These are phyloP conservation scores for Enteromius thamalakanensis DNA, from an alignment of 2,797 vertebrate species.

Conservation along the genomic window DNA sequence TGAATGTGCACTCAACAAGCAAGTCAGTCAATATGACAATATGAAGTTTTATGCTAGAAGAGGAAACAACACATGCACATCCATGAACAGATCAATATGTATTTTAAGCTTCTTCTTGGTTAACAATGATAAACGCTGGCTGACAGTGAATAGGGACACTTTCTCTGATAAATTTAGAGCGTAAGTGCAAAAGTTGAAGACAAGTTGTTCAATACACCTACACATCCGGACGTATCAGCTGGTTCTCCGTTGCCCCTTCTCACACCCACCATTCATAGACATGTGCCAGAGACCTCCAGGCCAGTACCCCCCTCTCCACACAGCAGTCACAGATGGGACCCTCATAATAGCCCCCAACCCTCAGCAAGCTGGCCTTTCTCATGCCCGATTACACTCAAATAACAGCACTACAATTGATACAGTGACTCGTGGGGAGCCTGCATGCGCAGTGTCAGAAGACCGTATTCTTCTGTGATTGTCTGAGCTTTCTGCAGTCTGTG, in stretches of 20 bases:
- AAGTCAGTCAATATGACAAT: slow-evolving; percentile 72
- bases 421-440: slow-evolving; percentile 89
- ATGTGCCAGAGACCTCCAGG: slow-evolving; percentile 58
- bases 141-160: background rate
- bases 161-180: background rate
- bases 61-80: background rate
- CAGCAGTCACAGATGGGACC: slow-evolving; percentile 92
- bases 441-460: slow-evolving; percentile 75
- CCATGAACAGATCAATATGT: background rate
- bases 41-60: slow-evolving; percentile 44
- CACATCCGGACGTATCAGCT: slow-evolving; percentile 71
- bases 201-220: slow-evolving; percentile 70
- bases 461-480: slow-evolving; percentile 78
- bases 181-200: slow-evolving; percentile 57
- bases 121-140: background rate
- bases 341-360: slow-evolving; percentile 87
- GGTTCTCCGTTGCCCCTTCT: slow-evolving; percentile 67
- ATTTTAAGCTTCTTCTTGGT: background rate
- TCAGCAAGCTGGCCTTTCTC: slow-evolving; percentile 95
- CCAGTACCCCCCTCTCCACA: slow-evolving; percentile 55
- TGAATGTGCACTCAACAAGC: slow-evolving; percentile 55
- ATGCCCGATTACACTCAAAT: slow-evolving; percentile 98
- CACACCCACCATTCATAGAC: slow-evolving; percentile 74
- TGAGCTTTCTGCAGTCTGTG: background rate
- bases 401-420: slow-evolving; percentile 92